A percentile compares a stretch with the other conserved stretches of the same genome.
Conservation (phyloP, 2,113 vertebrate genomes). For the Puntigrus tetrazona region DNA sequence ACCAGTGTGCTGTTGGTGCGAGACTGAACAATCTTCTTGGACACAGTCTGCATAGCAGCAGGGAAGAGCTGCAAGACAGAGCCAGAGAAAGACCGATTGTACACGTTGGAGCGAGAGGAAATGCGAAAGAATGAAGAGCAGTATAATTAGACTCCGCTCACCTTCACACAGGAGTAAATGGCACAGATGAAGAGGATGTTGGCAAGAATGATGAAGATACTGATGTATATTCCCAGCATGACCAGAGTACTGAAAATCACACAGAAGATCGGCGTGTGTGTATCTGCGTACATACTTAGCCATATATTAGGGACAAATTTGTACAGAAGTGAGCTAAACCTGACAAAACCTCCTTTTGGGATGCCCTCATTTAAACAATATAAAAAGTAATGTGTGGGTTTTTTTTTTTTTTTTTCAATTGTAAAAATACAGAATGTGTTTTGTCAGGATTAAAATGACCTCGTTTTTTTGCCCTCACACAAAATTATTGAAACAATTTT, state of each 20-base stretch:
- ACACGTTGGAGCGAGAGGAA: not conserved
- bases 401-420: not conserved
- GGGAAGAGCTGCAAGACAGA: conserved; percentile 82
- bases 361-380: not conserved
- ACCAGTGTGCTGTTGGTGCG: conserved; percentile 88
- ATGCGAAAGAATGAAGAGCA: not conserved
- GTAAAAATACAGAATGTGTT: not conserved
- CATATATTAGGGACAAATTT: not conserved
- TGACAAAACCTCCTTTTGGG: not conserved
- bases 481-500: not conserved
- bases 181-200: conserved; percentile 88
- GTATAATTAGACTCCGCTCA: conserved; percentile 55
- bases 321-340: not conserved
- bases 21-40: conserved; percentile 88
- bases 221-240: conserved; percentile 86
- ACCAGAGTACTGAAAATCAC: conserved; percentile 78
- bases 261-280: not conserved
- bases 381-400: not conserved
- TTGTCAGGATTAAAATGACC: not conserved
- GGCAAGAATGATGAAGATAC: conserved; percentile 85
- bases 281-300: not conserved
- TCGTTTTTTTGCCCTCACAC: not conserved
- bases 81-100: not conserved
- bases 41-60: conserved; percentile 81
- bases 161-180: conserved; percentile 89